Base-by-base conservation (phyloP, 2,888 invertebrate species). In the Lycophotia porphyrea region DNA sequence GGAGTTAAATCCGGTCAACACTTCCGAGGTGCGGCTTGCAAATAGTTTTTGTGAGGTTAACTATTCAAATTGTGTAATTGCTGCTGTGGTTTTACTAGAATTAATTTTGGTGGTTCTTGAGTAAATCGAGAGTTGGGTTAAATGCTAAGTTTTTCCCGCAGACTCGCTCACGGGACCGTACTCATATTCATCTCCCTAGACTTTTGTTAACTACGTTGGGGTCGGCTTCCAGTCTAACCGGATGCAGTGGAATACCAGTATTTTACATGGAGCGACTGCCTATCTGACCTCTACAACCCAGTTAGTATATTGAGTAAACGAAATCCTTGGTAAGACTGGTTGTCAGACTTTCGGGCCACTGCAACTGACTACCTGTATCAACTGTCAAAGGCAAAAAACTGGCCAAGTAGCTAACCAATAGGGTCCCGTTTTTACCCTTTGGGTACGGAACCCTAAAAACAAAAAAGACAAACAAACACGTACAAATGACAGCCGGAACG, bases 1-100 rank as follows among this genome's bases (percentile, higher is more conserved):
- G 13, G 4, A 47, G 49, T 71, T 31, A 52, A 82, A 66, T 79
- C 60, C 81, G 64, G 58, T 64, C 44, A 55, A 71, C 70, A 64
- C 60, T 71, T 67, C 74, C 70, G 63, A 69, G 67, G 78, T 49
- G 78, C 47, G 70, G 68, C 27, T 2, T 0, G 39, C 2, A 49
- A 74, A 47, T 60, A 65, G 58, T 60, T 47, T 64, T 60, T 52
- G 15, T 18, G 18, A 15, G 31, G 36, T 61, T 18, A 61, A 31
- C 31, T 55, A 34, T 44, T 36, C 58, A 27, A 27, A 47, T 64
- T 39, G 15, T 27, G 27, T 15, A 5, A 64, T 42, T 71, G 9
- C 44, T 63, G 44, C 11, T 58, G 24, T 5, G 24, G 13, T 71
- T 39, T 47, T n/a, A 39, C 2, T 18, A 1, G 31, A 73, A 73